These are phyloP conservation scores for Loxodonta africana DNA, from an alignment of 2,113 vertebrate genomes.

Conservation along the genomic window DNA sequence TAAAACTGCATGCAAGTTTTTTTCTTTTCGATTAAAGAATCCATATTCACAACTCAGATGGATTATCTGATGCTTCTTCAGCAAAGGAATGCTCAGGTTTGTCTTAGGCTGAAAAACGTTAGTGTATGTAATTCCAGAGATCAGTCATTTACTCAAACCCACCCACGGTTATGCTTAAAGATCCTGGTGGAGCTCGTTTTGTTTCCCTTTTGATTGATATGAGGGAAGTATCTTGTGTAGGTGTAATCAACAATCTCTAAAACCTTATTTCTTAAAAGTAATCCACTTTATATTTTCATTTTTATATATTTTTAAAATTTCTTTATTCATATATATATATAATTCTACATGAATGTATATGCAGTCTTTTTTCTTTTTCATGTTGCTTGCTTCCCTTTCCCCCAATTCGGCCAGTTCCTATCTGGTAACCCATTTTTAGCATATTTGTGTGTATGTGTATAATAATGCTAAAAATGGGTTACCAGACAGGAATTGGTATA, in stretches of 20 bases:
- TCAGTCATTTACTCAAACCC: background rate
- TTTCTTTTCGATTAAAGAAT: background rate
- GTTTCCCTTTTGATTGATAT: conserved; percentile 48
- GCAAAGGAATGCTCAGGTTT: conserved; percentile 13
- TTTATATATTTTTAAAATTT: background rate
- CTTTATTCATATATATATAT: background rate
- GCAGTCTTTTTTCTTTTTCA: background rate
- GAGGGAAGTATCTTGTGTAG: background rate
- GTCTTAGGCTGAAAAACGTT: background rate
- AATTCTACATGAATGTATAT: conserved; percentile 7
- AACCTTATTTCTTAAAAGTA: background rate
- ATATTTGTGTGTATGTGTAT: background rate
- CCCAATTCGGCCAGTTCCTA: background rate
- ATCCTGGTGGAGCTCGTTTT: conserved; percentile 5
- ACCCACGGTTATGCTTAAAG: conserved; percentile 4
- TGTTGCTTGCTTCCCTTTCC: background rate
- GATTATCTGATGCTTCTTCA: conserved; percentile 22
- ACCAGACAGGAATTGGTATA: background rate
- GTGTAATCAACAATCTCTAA: background rate
- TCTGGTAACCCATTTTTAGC: background rate
- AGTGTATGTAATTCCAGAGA: background rate
- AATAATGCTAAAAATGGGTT: too few relatives aligned
- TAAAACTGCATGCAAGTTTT: background rate
- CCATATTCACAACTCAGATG: background rate
- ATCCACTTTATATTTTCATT: background rate